These are phyloP conservation scores for Actinia tenebrosa DNA, from an alignment of 64 coral and sea anemone genomes.

Conservation along the genomic window DNA sequence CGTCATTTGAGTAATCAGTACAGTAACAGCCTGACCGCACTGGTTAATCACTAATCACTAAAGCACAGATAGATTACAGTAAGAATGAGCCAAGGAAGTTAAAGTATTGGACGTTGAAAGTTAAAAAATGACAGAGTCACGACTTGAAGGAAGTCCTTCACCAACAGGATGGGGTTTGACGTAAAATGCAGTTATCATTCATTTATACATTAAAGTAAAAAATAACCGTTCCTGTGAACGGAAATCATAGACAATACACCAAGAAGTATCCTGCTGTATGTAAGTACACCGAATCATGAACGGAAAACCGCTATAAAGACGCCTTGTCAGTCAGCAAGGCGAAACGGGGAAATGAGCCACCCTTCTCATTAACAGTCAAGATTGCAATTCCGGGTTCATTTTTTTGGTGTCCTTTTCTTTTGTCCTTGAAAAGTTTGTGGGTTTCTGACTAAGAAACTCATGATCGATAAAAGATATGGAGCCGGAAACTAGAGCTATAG, in stretches of 20 bases:
- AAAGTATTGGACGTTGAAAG: background rate
- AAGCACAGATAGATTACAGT: background rate
- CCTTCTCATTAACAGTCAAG: background rate
- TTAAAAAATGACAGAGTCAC: background rate
- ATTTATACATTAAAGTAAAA: background rate
- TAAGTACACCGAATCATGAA: background rate
- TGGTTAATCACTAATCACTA: no score
- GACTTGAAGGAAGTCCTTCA: background rate
- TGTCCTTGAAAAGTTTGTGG: background rate
- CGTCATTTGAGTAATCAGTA: background rate
- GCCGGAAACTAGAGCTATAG: background rate
- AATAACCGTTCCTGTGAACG: background rate
- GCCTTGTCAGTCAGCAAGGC: background rate
- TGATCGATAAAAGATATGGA: background rate
- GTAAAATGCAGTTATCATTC: background rate
- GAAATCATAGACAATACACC: background rate
- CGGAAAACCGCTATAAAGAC: background rate
- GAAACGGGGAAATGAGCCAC: background rate
- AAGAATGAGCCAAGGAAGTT: background rate
- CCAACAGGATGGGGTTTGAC: background rate
- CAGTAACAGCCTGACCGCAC: background rate
- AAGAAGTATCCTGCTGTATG: background rate
- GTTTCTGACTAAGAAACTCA: background rate
- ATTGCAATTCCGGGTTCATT: background rate
- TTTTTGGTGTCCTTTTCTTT: background rate